Conservation (phyloP, 2,797 vertebrate genomes). For the Crotalus adamanteus region DNA sequence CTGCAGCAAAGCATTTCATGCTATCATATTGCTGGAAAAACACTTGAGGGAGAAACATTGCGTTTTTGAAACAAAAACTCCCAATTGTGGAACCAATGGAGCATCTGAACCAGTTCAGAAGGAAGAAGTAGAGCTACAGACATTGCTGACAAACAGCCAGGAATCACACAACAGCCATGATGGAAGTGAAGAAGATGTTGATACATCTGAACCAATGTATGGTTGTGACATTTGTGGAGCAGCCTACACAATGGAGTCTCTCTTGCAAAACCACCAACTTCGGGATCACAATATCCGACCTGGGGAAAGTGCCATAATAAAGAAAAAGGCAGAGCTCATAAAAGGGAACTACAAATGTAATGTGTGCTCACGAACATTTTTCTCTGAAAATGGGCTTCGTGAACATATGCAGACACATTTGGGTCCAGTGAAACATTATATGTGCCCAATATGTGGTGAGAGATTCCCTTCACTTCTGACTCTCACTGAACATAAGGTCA, state of each 20-base stretch:
- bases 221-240: constrained; percentile 97
- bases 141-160: constrained; percentile 89
- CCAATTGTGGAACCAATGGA: constrained; percentile 90
- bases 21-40: constrained; percentile 91
- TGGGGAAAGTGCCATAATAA: constrained; percentile 92
- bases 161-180: constrained; percentile 91
- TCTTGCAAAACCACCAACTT: constrained; percentile 96
- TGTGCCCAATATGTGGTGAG: constrained; percentile 99
- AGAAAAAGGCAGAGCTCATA: constrained; percentile 96
- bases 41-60: constrained; percentile 97
- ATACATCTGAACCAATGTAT: constrained; percentile 93
- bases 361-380: constrained; percentile 97
- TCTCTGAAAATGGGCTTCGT: constrained; percentile 93
- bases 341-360: constrained; percentile 99
- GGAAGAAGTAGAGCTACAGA: constrained; percentile 90
- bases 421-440: constrained; percentile 98
- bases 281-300: constrained; percentile 98
- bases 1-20: constrained; percentile 98
- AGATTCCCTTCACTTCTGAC: constrained; percentile 97
- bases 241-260: constrained; percentile 97
- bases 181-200: constrained; percentile 93
- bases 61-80: constrained; percentile 91
- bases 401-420: constrained; percentile 99
- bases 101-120: constrained; percentile 88
- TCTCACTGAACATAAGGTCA: constrained; percentile 98